These are phyloP conservation scores for Drosophila kepulauana DNA, from an alignment of 1,140 invertebrate genomes.

Conservation along the genomic window DNA sequence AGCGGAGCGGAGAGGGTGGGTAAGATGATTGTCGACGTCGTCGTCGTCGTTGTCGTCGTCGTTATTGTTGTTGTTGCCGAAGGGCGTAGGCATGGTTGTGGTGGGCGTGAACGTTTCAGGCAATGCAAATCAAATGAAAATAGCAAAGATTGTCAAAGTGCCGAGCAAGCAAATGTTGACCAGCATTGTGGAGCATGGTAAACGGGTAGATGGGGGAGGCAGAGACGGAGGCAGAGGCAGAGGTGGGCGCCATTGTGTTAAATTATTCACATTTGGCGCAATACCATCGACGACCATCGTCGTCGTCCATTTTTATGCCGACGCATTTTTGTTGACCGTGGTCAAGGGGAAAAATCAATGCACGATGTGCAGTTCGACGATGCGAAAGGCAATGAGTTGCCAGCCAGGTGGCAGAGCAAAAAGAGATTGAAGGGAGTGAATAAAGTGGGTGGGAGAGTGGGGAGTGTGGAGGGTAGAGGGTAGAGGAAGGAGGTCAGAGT, in stretches of 20 bases:
- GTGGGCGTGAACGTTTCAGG: slow-evolving; percentile 48
- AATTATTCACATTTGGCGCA: slow-evolving; percentile 82
- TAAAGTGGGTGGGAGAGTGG: background rate
- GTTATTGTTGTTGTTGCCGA: slow-evolving; percentile 25
- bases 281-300: slow-evolving; percentile 9
- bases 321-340: slow-evolving; percentile 40
- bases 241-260: slow-evolving; percentile 51
- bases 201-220: background rate
- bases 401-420: background rate
- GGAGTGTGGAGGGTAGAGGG: background rate
- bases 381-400: slow-evolving; percentile 32
- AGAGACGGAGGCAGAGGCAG: background rate
- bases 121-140: slow-evolving; percentile 83
- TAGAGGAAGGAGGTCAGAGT: slow-evolving; percentile 33
- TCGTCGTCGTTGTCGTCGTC: slow-evolving; percentile 19
- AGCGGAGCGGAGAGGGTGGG: background rate
- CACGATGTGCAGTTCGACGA: slow-evolving; percentile 54
- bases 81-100: slow-evolving; percentile 15
- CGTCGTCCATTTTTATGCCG: slow-evolving; percentile 58
- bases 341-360: slow-evolving; percentile 56
- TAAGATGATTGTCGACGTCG: slow-evolving; percentile 8
- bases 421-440: background rate
- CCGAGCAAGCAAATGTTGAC: slow-evolving; percentile 58
- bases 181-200: slow-evolving; percentile 4
- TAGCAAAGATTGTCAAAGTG: slow-evolving; percentile 82